A percentile compares a stretch with the other conserved stretches of the same genome.
Conservation (phyloP, 2,113 vertebrate species). For the Chinchilla lanigera region DNA sequence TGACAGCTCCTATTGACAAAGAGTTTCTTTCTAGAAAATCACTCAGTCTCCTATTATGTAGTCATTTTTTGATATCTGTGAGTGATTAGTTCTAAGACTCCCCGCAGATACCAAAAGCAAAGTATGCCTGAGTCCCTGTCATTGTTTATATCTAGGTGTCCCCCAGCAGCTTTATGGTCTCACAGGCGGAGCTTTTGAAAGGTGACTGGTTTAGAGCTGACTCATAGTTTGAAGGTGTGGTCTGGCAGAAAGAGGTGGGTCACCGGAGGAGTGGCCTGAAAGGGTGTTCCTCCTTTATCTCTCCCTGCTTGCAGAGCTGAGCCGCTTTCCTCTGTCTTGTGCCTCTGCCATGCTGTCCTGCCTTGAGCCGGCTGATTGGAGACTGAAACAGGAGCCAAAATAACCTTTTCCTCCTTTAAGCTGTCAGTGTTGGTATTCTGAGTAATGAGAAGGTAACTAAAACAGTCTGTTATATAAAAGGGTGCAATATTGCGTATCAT, state of each 20-base stretch:
- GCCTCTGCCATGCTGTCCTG: not conserved
- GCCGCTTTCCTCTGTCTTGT: not conserved
- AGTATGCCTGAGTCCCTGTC: not conserved
- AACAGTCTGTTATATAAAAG: not conserved
- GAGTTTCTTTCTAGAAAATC: slow-evolving; percentile 34
- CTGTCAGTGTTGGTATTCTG: not conserved
- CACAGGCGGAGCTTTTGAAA: not conserved
- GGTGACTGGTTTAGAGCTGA: not conserved
- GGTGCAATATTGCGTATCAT: not conserved
- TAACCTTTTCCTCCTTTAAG: not conserved
- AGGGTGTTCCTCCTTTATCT: not conserved
- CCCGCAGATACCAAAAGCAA: too few relatives aligned
- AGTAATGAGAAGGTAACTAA: not conserved
- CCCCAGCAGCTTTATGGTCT: not conserved
- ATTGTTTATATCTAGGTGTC: not conserved
- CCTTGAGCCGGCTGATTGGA: not conserved
- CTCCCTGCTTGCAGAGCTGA: not conserved
- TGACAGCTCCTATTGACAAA: not conserved
- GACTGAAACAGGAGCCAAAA: not conserved
- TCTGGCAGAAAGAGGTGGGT: not conserved
- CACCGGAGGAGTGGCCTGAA: not conserved
- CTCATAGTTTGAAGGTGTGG: not conserved
- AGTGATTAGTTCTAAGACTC: not conserved
- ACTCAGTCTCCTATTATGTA: not conserved
- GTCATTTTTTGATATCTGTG: not conserved